Base-by-base conservation (phyloP, 2,888 invertebrate species). In the Rhingia campestris region DNA sequence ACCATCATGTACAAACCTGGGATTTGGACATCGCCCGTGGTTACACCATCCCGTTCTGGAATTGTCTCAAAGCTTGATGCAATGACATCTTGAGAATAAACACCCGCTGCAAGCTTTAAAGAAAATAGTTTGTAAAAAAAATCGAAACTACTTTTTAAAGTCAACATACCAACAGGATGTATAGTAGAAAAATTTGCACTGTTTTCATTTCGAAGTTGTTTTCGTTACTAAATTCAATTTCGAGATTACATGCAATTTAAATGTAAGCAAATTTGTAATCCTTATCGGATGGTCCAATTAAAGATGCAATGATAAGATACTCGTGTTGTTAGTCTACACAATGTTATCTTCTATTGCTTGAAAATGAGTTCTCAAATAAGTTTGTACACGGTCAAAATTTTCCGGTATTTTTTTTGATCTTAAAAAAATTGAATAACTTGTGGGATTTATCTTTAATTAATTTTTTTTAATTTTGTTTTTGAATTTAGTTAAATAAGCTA, bases 171-270 rank as follows among this genome's bases (percentile, higher is more conserved):
- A 76, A n/a, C 10, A 81, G 72, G 47, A 72, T 14, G 35, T 63
- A 33, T 6, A 72, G 22, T 43, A 70, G 53, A 61, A 61, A 63
- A 66, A 53, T 58, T 47, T 70, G 81, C 22, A 59, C 32, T 51
- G 66, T 80, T 69, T 70, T 77, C 87, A 87, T 86, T 70, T 86
- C 84, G 84, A 82, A 63, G 43, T 47, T 49, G n/a, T 33, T 58
- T 85, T 86, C 86, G 86, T 82, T 75, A 86, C 86, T 86, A 76
- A 45, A 22, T 32, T 47, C 35, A 14, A 61, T n/a, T 7, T 3
- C 7, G 12, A 37, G 14, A n/a, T 14, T 45, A 9, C 54, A 37
- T 67, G 72, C 76, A 66, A 61, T 81, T 76, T 81, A 81, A 72
- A 81, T 72, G 61, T 59, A 64, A 35, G 7, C n/a, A 6, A 14